Evolutionary conservation across 2,113 vertebrate genomes (phyloP).

Genomic region (Phoenicopterus ruber): DNA sequence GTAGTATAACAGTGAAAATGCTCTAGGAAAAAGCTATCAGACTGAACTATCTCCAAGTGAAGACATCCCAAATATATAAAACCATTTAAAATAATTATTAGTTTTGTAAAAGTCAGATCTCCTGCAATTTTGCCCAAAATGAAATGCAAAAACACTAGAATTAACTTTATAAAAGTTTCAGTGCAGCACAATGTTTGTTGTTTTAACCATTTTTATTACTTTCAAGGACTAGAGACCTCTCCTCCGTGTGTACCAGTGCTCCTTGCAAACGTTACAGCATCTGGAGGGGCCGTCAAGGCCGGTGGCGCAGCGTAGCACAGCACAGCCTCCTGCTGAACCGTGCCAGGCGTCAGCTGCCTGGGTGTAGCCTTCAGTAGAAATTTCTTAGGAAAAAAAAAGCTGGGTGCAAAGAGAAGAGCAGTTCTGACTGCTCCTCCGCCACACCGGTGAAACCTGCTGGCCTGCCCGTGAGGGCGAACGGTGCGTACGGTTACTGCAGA

Average conservation of each 20-base stretch:
- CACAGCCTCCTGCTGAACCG: neutral
- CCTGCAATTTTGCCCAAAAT: neutral
- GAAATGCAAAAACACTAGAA: neutral
- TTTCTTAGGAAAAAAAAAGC: neutral
- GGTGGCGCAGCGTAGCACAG: neutral
- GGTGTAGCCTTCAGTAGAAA: neutral
- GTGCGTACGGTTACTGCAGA: neutral
- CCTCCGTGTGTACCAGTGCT: neutral
- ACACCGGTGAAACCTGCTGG: neutral
- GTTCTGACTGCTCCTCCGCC: neutral
- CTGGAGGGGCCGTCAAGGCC: neutral
- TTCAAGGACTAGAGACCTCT: neutral
- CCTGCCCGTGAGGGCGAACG: rapidly evolving
- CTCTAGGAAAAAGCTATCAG: neutral
- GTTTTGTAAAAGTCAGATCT: neutral
- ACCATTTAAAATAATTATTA: neutral
- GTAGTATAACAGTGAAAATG: neutral
- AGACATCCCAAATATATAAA: neutral
- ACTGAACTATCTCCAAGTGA: neutral
- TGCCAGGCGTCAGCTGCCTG: neutral
- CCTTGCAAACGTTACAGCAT: neutral
- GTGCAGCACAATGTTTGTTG: neutral
- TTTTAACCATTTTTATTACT: neutral
- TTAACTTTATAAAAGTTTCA: neutral
- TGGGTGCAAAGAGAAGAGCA: neutral